A percentile compares a stretch with the other conserved stretches of the same genome.
phyloP scores from a whole-genome alignment of 2,888 invertebrate genomes.

The Lithosia quadra region DNA sequence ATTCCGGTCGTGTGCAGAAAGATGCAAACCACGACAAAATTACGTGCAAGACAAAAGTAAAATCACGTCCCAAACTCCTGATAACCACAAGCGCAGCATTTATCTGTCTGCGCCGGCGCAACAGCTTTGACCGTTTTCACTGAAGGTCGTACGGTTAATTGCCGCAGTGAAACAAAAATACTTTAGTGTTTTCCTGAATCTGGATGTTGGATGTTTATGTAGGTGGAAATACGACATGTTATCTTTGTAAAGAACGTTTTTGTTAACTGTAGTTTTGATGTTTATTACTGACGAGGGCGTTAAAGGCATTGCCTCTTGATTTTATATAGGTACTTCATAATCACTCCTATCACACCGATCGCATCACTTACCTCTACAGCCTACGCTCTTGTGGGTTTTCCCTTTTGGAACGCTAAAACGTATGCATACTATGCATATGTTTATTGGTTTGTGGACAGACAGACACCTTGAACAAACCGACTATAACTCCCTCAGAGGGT shows the following conservation, averaged over 20 bases:
- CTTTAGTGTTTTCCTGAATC: constrained; percentile 12
- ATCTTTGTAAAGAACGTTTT: constrained; percentile 4
- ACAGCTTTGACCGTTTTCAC: constrained; percentile 31
- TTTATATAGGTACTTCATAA: no score
- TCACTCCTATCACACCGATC: no score
- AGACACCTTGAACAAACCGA: background rate
- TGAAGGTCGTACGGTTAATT: constrained; percentile 43
- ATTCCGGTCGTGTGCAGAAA: constrained; percentile 6
- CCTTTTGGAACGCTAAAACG: no score
- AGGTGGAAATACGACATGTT: constrained; percentile 1
- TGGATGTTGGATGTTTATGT: background rate
- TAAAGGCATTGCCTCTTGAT: no score
- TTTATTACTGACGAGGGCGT: background rate
- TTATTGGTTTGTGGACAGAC: no score
- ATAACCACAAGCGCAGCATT: constrained; percentile 26
- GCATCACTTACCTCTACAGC: no score
- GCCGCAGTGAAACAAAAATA: constrained; percentile 28
- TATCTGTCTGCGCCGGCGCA: constrained; percentile 24
- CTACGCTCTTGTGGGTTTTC: no score
- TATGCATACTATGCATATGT: no score
- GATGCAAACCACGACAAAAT: background rate
- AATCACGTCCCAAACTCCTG: constrained; percentile 20
- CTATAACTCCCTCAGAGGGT: background rate
- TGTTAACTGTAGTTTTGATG: background rate
- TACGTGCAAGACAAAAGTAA: constrained; percentile 17